phyloP scores from a whole-genome alignment of 2,888 invertebrate genomes.

The Cephus pulcher region DNA sequence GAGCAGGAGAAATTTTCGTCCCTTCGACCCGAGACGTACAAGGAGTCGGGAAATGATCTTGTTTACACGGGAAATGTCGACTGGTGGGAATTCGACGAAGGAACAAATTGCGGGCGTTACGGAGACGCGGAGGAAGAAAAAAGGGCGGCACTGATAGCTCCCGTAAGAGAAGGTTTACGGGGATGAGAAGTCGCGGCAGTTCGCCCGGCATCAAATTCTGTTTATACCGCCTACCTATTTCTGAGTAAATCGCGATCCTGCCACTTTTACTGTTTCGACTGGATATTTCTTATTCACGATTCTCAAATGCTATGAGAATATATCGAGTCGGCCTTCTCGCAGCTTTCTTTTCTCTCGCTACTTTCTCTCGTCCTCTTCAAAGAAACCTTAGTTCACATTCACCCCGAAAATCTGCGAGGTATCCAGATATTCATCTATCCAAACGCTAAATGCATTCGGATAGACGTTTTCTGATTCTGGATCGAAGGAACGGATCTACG shows the following conservation, averaged over 20 bases:
- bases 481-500: background rate
- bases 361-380: background rate
- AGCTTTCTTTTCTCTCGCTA: background rate
- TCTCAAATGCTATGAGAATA: background rate
- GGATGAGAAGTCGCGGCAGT: background rate
- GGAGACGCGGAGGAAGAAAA: background rate
- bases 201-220: slow-evolving; percentile 5
- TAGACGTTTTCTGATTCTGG: background rate
- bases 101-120: background rate
- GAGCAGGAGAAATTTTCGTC: background rate
- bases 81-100: background rate
- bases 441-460: background rate
- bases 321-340: background rate
- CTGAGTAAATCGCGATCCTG: background rate
- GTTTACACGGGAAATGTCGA: background rate
- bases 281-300: background rate
- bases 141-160: background rate
- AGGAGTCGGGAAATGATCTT: background rate
- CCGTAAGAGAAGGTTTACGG: background rate
- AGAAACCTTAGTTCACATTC: background rate
- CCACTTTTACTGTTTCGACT: background rate
- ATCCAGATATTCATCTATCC: background rate
- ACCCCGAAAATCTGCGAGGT: background rate
- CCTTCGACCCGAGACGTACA: background rate
- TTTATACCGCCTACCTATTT: background rate